Evolutionary conservation across 1,140 invertebrate genomes (phyloP).

Genomic region (Glomeris maerens): DNA sequence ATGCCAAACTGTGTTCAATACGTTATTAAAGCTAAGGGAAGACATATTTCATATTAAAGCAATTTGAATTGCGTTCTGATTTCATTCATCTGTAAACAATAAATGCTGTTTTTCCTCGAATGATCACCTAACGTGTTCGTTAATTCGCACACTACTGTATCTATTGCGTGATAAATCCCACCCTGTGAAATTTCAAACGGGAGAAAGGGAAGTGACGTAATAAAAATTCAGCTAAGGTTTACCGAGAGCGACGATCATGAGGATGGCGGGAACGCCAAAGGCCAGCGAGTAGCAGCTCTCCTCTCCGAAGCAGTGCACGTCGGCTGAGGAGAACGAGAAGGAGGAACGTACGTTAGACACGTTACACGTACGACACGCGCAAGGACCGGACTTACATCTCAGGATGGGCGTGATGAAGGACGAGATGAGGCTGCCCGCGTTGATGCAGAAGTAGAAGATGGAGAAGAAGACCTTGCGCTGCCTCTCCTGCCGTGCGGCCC

Average conservation of each 20-base stretch:
- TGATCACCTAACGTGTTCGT: no score
- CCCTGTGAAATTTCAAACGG: no score
- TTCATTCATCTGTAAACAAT: no score
- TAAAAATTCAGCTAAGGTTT: slow-evolving; percentile 25
- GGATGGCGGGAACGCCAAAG: slow-evolving; percentile 74
- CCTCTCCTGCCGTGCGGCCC: slow-evolving; percentile 23
- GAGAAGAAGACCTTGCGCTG: slow-evolving; percentile 78
- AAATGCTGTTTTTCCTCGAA: no score
- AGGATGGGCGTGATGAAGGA: slow-evolving; percentile 79
- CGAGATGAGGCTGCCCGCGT: slow-evolving; percentile 77
- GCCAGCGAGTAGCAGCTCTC: slow-evolving; percentile 75
- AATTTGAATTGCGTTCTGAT: no score
- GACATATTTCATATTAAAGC: no score
- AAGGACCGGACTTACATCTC: slow-evolving; percentile 28
- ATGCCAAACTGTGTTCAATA: no score
- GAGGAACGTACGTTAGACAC: not conserved
- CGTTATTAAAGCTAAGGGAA: no score
- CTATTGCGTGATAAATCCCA: no score
- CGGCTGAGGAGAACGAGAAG: slow-evolving; percentile 34
- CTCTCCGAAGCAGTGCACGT: slow-evolving; percentile 65
- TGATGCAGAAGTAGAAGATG: slow-evolving; percentile 86
- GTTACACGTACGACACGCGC: not conserved
- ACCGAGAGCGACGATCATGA: slow-evolving; percentile 70
- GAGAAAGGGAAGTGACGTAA: not conserved
- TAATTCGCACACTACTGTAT: no score